Evolutionary conservation across 2,797 vertebrate species (phyloP), one percentile per base, ranked within the genome.

Genomic region (Melanotaenia boesemani): DNA sequence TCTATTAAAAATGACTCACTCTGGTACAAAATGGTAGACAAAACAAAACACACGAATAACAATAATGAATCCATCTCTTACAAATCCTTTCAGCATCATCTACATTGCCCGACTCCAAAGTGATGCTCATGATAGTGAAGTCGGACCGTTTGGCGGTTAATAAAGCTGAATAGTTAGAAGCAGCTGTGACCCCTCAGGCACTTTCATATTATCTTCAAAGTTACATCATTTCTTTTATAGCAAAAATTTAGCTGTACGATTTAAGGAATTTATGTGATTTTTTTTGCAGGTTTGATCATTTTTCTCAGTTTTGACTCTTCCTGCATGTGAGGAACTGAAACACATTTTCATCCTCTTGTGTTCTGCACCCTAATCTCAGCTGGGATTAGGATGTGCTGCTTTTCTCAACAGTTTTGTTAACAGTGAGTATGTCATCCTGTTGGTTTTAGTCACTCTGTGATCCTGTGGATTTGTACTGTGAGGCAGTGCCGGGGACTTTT

Each of bases 401-500:
- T 24, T 30, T 54, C 20, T 5, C 34, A 22, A n/a, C 30, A 60
- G 30, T 59, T 59, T 59, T 68, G 4, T 57, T 46, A 37, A 39
- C 34, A 9, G 63, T 20, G 30, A 72, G 22, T 54, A 61, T 57
- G 32, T 64, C 65, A 11, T 13, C 7, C 34, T 28, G 28, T 54
- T 5, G 18, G 12, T 46, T 22, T 74, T 18, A 81, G 16, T 80
- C 68, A 70, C 12, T 10, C 67, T 48, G 5, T 26, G 41, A 58
- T 37, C 4, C 59, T 2, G 1, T 74, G 81, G 37, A 64, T 20
- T 0, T 46, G 10, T 5, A 5, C 37, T 55, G 3, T 22, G n/a
- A 18, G 46, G 60, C 73, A n/a, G 12, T 5, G 22, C 7, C 2
- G 52, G 88, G 83, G 82, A 22, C 69, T 92, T 86, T 72, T 85